Percentiles rank a stretch among this genome's conserved stretches.
These are phyloP conservation scores for Brachyptera risi DNA, from an alignment of 2,888 invertebrate species.

Conservation along the genomic window DNA sequence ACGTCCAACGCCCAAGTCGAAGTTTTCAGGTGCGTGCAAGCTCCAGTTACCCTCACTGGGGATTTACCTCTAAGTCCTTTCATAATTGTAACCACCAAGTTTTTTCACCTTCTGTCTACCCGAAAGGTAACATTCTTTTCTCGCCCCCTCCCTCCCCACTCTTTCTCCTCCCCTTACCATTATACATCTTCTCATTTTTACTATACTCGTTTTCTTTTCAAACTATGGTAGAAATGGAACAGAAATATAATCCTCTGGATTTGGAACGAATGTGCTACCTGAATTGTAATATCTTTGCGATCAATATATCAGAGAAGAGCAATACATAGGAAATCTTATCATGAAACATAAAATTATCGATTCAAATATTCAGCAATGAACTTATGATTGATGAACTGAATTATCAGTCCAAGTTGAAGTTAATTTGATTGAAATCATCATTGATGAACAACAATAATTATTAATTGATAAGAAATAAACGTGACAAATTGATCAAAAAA, in stretches of 20 bases:
- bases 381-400: no score
- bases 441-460: no score
- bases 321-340: neutral
- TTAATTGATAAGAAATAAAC: no score
- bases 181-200: no score
- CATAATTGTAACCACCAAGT: slow-evolving; percentile 26
- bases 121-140: slow-evolving; percentile 22
- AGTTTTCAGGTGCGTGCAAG: slow-evolving; percentile 6
- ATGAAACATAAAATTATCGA: no score
- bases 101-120: slow-evolving; percentile 18
- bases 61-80: slow-evolving; percentile 27
- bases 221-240: slow-evolving; percentile 28
- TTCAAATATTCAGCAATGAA: no score
- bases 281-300: slow-evolving; percentile 27
- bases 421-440: no score
- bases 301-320: slow-evolving; percentile 23
- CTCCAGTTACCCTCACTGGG: slow-evolving; percentile 23
- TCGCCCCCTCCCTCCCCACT: slow-evolving; percentile 4
- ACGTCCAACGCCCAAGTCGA: neutral
- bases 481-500: no score
- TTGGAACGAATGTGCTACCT: slow-evolving; percentile 22
- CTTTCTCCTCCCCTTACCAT: no score
- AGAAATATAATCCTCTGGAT: slow-evolving; percentile 30
- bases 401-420: no score
- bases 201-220: slow-evolving; percentile 19